Percentiles rank a stretch among this genome's conserved stretches.
Conservation (phyloP, 1,140 invertebrate genomes). For the Nomia melanderi region DNA sequence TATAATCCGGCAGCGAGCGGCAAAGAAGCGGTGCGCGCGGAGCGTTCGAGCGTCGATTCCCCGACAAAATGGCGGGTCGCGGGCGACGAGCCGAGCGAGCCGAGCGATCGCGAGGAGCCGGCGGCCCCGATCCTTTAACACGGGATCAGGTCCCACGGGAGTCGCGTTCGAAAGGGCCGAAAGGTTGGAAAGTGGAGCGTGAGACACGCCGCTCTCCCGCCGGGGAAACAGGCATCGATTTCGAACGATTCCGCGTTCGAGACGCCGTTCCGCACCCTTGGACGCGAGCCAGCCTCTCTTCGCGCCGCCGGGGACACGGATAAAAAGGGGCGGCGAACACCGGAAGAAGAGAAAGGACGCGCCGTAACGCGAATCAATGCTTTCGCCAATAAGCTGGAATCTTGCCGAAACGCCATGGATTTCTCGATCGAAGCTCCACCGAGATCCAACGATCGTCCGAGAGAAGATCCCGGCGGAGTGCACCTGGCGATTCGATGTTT, state of each 20-base stretch:
- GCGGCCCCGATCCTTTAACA: slow-evolving; percentile 3
- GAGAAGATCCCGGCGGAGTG: too few species aligned
- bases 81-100: neutral
- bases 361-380: slow-evolving; percentile 40
- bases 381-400: slow-evolving; percentile 18
- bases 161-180: slow-evolving; percentile 1
- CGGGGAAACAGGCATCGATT: slow-evolving; percentile 24
- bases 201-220: neutral
- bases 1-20: neutral
- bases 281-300: slow-evolving; percentile 31
- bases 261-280: slow-evolving; percentile 31
- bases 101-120: slow-evolving; percentile 5
- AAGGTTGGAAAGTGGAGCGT: slow-evolving; percentile 5
- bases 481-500: too few species aligned
- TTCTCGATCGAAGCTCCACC: neutral
- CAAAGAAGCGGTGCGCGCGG: neutral
- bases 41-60: slow-evolving; percentile 17
- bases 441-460: neutral
- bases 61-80: neutral
- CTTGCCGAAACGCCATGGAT: neutral
- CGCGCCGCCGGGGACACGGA: slow-evolving; percentile 12
- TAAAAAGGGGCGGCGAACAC: neutral
- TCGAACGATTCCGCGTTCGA: slow-evolving; percentile 34
- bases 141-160: slow-evolving; percentile 4
- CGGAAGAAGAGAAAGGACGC: neutral